Evolutionary conservation across 2,888 invertebrate genomes (phyloP).

Genomic region (Trichacis sp.): DNA sequence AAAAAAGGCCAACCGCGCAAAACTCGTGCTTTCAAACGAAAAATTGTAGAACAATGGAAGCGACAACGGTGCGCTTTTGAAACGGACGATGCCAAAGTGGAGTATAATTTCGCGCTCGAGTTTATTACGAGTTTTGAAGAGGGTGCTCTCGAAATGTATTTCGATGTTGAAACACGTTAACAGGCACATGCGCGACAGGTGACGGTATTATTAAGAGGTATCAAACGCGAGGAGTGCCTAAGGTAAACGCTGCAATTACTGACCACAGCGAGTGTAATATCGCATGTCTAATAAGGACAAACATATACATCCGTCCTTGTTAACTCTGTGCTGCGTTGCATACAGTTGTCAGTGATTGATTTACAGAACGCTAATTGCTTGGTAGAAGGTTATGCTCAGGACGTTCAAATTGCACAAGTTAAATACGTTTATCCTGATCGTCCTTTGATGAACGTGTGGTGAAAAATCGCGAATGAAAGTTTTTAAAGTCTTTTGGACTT

Average conservation of each 20-base stretch:
- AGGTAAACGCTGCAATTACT: constrained; percentile 2
- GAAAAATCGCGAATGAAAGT: no score
- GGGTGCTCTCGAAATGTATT: not conserved
- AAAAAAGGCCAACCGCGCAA: no score
- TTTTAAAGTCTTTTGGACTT: no score
- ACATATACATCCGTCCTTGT: constrained; percentile 1
- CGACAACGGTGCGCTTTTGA: no score
- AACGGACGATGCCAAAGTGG: no score
- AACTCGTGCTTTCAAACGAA: no score
- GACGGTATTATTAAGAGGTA: not conserved
- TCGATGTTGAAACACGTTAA: not conserved
- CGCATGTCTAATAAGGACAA: constrained; percentile 8
- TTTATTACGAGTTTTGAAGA: no score
- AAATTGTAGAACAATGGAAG: no score
- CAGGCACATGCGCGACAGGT: not conserved
- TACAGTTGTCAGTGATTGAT: constrained; percentile 1
- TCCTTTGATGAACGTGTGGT: no score
- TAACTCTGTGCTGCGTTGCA: not conserved
- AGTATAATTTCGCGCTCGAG: no score
- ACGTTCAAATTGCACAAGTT: not conserved
- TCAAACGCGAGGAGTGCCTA: not conserved
- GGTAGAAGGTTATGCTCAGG: not conserved
- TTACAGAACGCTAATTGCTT: constrained; percentile 2
- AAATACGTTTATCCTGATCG: no score
- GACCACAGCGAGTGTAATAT: not conserved